Evolutionary conservation across 2,888 invertebrate genomes (phyloP).

Genomic region (Allygus modestus): DNA sequence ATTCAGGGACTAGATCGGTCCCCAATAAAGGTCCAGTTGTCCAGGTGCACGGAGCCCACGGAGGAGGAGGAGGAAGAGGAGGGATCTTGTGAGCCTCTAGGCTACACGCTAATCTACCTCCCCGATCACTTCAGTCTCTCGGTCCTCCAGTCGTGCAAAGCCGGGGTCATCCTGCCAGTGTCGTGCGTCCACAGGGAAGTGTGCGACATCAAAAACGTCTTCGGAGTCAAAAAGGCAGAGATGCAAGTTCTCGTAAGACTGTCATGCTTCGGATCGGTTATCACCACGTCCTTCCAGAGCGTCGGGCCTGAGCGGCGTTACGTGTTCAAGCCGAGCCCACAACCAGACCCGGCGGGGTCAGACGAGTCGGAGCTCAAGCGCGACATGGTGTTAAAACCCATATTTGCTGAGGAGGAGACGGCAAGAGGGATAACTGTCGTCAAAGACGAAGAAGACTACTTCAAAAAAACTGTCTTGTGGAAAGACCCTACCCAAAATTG

Average conservation of each 20-base stretch:
- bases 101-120: constrained; percentile 9
- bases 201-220: constrained; percentile 11
- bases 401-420: constrained; percentile 6
- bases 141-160: constrained; percentile 32
- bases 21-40: constrained; percentile 26
- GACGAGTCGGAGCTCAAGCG: neutral
- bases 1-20: constrained; percentile 7
- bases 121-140: constrained; percentile 43
- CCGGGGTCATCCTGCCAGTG: constrained; percentile 37
- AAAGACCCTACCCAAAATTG: neutral
- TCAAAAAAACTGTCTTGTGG: constrained; percentile 22
- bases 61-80: neutral
- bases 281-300: constrained; percentile 32
- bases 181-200: neutral
- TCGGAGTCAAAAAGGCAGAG: constrained; percentile 35
- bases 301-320: neutral
- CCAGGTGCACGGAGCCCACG: neutral
- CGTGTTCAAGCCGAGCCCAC: constrained; percentile 32
- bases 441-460: neutral
- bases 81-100: constrained; percentile 13
- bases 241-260: constrained; percentile 26
- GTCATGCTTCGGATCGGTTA: constrained; percentile 21
- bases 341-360: neutral
- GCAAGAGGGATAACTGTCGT: neutral
- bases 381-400: neutral